These are phyloP conservation scores for Abrostola tripartita DNA, from an alignment of 2,888 invertebrate genomes.

Conservation along the genomic window DNA sequence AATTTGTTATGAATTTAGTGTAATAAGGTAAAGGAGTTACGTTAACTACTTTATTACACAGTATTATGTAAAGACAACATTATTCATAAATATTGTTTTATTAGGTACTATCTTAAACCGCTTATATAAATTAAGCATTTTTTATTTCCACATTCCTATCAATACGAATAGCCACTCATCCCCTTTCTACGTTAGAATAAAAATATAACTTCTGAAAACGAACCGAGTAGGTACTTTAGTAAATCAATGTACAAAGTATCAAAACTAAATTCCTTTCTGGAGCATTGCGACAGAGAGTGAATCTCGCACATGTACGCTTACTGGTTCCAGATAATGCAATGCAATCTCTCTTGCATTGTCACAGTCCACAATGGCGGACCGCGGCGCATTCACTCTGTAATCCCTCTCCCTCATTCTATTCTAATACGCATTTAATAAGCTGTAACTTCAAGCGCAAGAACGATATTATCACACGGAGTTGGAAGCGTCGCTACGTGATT, in stretches of 20 bases:
- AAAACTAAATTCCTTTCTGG: conserved; percentile 53
- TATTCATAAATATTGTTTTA: too few relatives aligned
- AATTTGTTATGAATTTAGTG: background rate
- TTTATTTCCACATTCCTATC: too few relatives aligned
- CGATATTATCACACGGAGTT: conserved; percentile 60
- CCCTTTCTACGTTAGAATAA: too few relatives aligned
- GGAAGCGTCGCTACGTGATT: conserved; percentile 60
- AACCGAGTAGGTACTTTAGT: background rate
- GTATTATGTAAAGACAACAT: too few relatives aligned
- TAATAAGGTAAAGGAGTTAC: too few relatives aligned
- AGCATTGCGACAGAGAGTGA: conserved; percentile 33
- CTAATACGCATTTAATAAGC: conserved; percentile 65
- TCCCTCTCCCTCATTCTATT: conserved; percentile 69
- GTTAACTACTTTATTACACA: too few relatives aligned
- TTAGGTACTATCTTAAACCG: too few relatives aligned
- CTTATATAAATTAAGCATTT: too few relatives aligned
- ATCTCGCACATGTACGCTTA: conserved; percentile 56
- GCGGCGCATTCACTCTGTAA: conserved; percentile 66
- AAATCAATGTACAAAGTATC: conserved; percentile 1
- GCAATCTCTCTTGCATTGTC: conserved; percentile 72
- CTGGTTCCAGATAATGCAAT: conserved; percentile 71
- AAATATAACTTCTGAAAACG: too few relatives aligned
- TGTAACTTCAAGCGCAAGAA: conserved; percentile 61
- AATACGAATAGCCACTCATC: too few relatives aligned
- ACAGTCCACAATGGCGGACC: conserved; percentile 66